Conservation (phyloP, 2,113 vertebrate genomes). For the Natator depressus region DNA sequence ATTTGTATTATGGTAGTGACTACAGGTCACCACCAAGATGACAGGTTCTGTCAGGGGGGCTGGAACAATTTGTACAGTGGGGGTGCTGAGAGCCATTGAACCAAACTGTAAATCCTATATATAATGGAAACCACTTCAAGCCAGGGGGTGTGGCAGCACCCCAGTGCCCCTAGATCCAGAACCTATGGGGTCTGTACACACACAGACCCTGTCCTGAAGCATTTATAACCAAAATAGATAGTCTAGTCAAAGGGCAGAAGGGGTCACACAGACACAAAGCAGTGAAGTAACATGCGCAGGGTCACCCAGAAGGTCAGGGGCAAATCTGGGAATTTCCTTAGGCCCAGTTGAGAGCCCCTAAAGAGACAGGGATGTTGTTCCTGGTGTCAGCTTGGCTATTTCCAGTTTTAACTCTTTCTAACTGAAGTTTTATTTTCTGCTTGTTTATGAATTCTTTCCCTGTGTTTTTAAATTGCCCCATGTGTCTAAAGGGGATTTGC, state of each 20-base stretch:
- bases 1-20: neutral
- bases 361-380: neutral
- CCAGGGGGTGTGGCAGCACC: too few species aligned
- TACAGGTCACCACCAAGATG: neutral
- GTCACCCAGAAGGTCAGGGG: rapidly evolving
- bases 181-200: neutral
- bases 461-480: neutral
- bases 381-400: neutral
- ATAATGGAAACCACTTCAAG: too few species aligned
- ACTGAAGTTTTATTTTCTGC: neutral
- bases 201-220: neutral
- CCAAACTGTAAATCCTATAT: too few species aligned
- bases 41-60: neutral
- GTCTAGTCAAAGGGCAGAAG: neutral
- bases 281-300: rapidly evolving
- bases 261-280: neutral
- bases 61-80: too few species aligned
- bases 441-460: neutral
- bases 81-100: too few species aligned
- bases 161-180: too few species aligned
- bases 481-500: neutral
- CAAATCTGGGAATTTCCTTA: neutral
- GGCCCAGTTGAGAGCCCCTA: neutral
- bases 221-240: neutral
- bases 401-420: rapidly evolving